Conservation (phyloP, 2,113 vertebrate genomes). For the Gracilinanus agilis region DNA sequence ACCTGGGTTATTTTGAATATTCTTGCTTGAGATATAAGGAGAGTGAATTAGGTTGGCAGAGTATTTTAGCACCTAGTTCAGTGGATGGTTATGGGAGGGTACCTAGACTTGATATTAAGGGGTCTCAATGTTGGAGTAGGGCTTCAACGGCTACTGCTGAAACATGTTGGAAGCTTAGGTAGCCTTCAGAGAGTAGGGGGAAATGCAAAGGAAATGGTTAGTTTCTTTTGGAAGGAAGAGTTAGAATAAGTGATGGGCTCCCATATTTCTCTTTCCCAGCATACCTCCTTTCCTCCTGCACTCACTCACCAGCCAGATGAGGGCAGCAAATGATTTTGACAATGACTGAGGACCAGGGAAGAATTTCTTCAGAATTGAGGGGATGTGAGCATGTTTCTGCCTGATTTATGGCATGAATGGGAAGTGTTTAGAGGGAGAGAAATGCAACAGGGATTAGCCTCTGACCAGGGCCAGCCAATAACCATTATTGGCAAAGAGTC, state of each 20-base stretch:
- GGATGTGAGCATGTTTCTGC: too few species aligned
- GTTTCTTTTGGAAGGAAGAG: not conserved
- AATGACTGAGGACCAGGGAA: not conserved
- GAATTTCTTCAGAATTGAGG: not conserved
- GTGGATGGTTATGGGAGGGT: not conserved
- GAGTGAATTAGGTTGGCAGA: not conserved
- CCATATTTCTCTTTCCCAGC: not conserved
- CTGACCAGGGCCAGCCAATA: not conserved
- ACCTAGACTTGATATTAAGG: not conserved
- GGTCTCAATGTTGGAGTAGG: not conserved
- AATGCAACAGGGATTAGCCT: not conserved
- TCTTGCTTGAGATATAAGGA: not conserved
- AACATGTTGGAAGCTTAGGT: not conserved
- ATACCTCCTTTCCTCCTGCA: not conserved
- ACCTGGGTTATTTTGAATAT: not conserved
- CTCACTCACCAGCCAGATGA: not conserved
- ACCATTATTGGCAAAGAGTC: too few species aligned
- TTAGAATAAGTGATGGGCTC: not conserved
- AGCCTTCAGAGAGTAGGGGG: not conserved
- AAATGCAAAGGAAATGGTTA: not conserved
- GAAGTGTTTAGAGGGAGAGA: not conserved
- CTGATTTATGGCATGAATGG: not conserved
- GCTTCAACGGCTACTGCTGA: not conserved
- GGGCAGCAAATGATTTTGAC: not conserved
- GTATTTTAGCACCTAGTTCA: not conserved